Base-by-base conservation (phyloP, 1,140 invertebrate species). In the Leptinotarsa texana region DNA sequence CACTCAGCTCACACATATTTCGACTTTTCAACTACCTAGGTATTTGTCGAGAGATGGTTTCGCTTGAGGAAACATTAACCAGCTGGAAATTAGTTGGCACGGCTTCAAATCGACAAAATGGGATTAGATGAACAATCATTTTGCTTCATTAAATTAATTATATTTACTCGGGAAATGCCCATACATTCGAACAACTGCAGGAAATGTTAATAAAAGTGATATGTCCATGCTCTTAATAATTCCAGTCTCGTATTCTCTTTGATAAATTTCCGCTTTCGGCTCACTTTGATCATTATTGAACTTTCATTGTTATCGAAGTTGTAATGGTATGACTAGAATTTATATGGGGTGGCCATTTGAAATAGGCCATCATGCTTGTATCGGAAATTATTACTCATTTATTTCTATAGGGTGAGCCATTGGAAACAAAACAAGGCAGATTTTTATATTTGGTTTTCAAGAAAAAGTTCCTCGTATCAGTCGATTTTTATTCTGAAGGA, bases 121-220 rank as follows among this genome's bases (percentile, higher is more conserved):
- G 15, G 4, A 57, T 57, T 15, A 57, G 51, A 57, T 57, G 5
- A 17, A 18, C n/a, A 57, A 57, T 18, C 51, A 57, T 18, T 57
- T 57, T 1, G 51, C 51, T 17, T 18, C 51, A 3, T 57, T 57
- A 57, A 42, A 57, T 18, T 57, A 15, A 57, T 57, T n/a, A 11
- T 22, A 66, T 13, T 66, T 6, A 22, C 27, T 24, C 22, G 63
- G 17, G 13, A 66, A 22, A 66, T 66, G n/a, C 17, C 42, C 47
- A 47, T 5, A 18, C 67, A n/a, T 18, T 69, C 17, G 17, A 69
- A 33, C 27, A 47, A 69, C 17, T 69, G 42, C 67, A 66, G 63
- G 63, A 66, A 21, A 69, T 69, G 17, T 69, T 69, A 69, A 69
- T 69, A 49, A 47, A 47, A n/a, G 67, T 47, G 42, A 69, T 49